Evolutionary conservation across 1,140 invertebrate species (phyloP), one percentile per base, ranked within the genome.

Genomic region (Agraylea sexmaculata): DNA sequence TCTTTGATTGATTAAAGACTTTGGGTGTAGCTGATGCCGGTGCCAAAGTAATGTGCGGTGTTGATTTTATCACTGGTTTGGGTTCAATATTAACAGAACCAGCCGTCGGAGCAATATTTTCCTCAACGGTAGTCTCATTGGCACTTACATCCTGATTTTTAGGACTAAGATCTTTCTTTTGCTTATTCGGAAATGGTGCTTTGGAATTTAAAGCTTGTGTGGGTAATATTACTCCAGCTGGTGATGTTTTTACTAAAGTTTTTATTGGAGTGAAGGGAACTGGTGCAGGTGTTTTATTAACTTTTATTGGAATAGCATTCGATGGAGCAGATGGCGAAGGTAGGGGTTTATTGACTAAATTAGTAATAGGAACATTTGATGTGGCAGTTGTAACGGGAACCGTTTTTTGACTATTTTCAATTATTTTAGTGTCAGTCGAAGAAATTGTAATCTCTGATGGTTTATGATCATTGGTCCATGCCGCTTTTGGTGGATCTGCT

Each of bases 121-220:
- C 58, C 1, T 57, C 55, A 10, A n/a, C 43, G 7, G 64, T 60
- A 5, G 21, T 10, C 3, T 15, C 6, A 12, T 42, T 36, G 60
- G 5, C 62, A 59, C 11, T 56, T 50, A 47, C 59, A 62, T 49
- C 47, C 32, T 39, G 42, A 15, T 22, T 7, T 19, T 49, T 45
- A n/a, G 51, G 19, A 0, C 54, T 46, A 10, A 56, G 55, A 6
- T 68, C 65, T 29, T 59, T 54, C 45, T 64, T 66, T 32, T 64
- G 62, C 47, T 63, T 53, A 40, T 60, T 64, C 0, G 59, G 58
- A 33, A 66, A 66, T n/a, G 65, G 64, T 3, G 64, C 54, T 49
- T 68, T 68, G 1, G 62, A 56, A 2, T 60, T 61, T 0, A 63
- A 55, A 3, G 51, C 62, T 7, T 59, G 53, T 38, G 62, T 62